Base-by-base conservation (phyloP, 2,113 vertebrate species). In the Dipodomys stephensi region DNA sequence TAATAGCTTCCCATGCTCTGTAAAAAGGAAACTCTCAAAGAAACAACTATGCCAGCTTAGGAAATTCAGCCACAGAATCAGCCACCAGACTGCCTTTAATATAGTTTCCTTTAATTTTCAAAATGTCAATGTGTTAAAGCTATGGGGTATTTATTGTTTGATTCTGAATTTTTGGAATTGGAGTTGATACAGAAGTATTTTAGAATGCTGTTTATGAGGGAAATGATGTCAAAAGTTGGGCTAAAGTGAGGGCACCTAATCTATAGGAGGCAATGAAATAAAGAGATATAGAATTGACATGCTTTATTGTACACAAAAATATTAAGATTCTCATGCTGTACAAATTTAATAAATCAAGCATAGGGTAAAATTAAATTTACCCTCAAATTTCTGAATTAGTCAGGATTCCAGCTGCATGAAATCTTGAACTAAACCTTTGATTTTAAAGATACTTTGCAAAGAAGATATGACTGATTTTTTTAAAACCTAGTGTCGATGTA, bases 311-410 rank as follows among this genome's bases (percentile, higher is more conserved):
- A 83, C 19, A 69, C 69, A 73, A 93, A 91, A 94, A 77, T 60
- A 57, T 81, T 88, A 81, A n/a, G 16, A 0, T 77, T 91, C 62
- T 49, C 7, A 78, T 74, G 39, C 68, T 91, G 77, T 57, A 82
- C 44, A 88, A 92, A 32, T 88, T 77, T 92, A 96, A 95, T 96
- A 83, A 87, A 57, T 89, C 22, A 64, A 53, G 46, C 39, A 91
- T 88, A 19, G 62, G 79, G 4, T 81, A 87, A 94, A 73, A 93
- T 94, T 87, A 89, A 93, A 93, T 94, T 87, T 85, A 93, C 39
- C 18, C 16, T 89, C 90, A 94, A 90, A 91, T 93, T 62, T 92
- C 84, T 77, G 90, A 94, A 84, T 93, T 53, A 82, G 30, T 85
- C 80, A 86, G 30, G 10, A 71, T 73, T 13, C 23, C 71, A 83